Conservation (phyloP, 2,113 vertebrate genomes). For the Salvelinus alpinus region DNA sequence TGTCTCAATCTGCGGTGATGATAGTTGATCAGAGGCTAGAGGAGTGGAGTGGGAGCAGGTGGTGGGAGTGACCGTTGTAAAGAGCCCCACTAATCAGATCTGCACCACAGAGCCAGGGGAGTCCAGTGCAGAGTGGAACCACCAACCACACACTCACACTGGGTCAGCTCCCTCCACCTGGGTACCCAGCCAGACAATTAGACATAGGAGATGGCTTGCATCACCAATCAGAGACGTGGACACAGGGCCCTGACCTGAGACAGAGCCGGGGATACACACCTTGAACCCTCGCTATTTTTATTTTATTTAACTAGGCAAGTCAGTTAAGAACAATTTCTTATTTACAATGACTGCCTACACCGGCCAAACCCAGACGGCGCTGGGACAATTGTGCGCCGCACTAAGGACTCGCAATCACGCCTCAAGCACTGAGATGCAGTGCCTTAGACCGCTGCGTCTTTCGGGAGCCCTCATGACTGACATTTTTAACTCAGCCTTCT, state of each 20-base stretch:
- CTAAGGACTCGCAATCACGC: too few relatives aligned
- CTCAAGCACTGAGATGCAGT: too few relatives aligned
- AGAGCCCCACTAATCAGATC: constrained; percentile 64
- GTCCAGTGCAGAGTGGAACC: constrained; percentile 16
- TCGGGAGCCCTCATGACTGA: too few relatives aligned
- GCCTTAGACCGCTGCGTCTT: too few relatives aligned
- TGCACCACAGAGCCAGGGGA: constrained; percentile 45
- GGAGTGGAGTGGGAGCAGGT: constrained; percentile 61
- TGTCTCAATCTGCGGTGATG: constrained; percentile 50
- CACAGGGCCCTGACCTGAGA: constrained; percentile 4
- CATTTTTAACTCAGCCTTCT: background rate
- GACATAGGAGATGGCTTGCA: constrained; percentile 6
- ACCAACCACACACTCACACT: constrained; percentile 21
- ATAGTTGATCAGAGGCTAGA: constrained; percentile 26
- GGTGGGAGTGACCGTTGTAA: constrained; percentile 53
- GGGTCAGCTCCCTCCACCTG: constrained; percentile 41
- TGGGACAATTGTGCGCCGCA: too few relatives aligned
- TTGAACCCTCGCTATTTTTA: too few relatives aligned
- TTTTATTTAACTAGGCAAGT: too few relatives aligned
- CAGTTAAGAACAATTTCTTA: too few relatives aligned
- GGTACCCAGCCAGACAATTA: constrained; percentile 42
- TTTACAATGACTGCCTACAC: too few relatives aligned
- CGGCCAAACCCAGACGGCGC: too few relatives aligned
- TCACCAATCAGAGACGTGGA: background rate
- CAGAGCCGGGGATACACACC: too few relatives aligned